Evolutionary conservation across 1,140 invertebrate genomes (phyloP).

Genomic region (Pogonomyrmex barbatus): DNA sequence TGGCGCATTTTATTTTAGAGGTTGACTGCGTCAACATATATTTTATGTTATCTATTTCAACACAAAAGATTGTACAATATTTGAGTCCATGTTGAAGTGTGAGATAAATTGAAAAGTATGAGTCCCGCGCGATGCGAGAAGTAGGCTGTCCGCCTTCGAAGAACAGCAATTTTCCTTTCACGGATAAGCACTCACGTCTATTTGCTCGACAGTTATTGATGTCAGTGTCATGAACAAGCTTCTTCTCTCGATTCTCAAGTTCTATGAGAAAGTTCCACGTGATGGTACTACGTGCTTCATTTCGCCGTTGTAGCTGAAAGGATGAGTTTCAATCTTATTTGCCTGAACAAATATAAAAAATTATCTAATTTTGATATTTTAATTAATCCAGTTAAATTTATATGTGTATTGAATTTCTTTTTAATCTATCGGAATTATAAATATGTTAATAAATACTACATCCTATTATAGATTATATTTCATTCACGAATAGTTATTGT

Average conservation of each 20-base stretch:
- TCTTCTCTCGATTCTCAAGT: constrained; percentile 42
- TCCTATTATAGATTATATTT: constrained; percentile 19
- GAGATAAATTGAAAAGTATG: constrained; percentile 46
- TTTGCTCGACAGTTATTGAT: constrained; percentile 75
- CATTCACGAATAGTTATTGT: constrained; percentile 9
- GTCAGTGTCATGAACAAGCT: constrained; percentile 73
- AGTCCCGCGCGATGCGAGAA: not conserved
- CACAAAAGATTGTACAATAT: not conserved
- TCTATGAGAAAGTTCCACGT: constrained; percentile 1
- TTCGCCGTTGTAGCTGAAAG: not conserved
- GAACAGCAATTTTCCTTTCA: constrained; percentile 72
- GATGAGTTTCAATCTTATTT: constrained; percentile 35
- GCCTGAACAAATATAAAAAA: not conserved
- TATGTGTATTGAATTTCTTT: constrained; percentile 5
- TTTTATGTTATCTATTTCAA: not conserved
- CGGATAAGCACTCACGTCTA: constrained; percentile 46
- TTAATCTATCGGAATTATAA: constrained; percentile 10
- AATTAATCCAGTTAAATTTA: constrained; percentile 17
- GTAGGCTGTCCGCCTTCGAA: constrained; percentile 7
- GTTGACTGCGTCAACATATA: not conserved
- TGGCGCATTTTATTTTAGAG: not conserved
- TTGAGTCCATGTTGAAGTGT: constrained; percentile 14
- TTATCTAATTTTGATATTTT: constrained; percentile 15
- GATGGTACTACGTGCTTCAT: not conserved
- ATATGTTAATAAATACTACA: not conserved